These are phyloP conservation scores for Acipenser ruthenus DNA, from an alignment of 2,797 vertebrate species.

Conservation along the genomic window DNA sequence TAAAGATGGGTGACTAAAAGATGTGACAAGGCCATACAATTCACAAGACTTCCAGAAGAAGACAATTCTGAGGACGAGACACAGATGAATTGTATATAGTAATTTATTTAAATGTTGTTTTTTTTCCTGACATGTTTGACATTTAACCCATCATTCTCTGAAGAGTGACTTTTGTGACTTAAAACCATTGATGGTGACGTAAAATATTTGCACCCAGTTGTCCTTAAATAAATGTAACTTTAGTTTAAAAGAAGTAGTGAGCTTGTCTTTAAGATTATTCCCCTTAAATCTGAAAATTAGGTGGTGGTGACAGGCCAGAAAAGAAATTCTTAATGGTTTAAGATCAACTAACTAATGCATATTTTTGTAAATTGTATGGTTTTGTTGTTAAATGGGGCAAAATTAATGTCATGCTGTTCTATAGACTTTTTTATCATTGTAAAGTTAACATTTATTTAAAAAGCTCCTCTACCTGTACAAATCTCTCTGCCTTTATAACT, in stretches of 20 bases:
- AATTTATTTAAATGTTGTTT: conserved; percentile 92
- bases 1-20: conserved; percentile 94
- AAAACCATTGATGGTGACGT: neutral
- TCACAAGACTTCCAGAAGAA: conserved; percentile 25
- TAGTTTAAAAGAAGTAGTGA: conserved; percentile 1
- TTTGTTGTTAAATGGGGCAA: no score
- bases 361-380: no score
- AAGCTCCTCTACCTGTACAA: no score
- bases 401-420: no score
- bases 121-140: conserved; percentile 43
- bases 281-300: neutral
- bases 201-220: conserved; percentile 23
- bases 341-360: no score
- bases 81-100: conserved; percentile 68
- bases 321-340: no score
- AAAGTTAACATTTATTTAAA: no score
- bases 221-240: conserved; percentile 22
- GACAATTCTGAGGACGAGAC: conserved; percentile 45
- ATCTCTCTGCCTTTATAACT: no score
- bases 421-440: no score
- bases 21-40: conserved; percentile 13
- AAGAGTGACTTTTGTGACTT: conserved; percentile 35
- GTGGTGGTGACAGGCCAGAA: no score
- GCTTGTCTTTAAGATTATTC: conserved; percentile 20
- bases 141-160: conserved; percentile 52